Base-by-base conservation (phyloP, 30 jellyfish, hydroid and myxozoan species). In the Morbakka virulenta region DNA sequence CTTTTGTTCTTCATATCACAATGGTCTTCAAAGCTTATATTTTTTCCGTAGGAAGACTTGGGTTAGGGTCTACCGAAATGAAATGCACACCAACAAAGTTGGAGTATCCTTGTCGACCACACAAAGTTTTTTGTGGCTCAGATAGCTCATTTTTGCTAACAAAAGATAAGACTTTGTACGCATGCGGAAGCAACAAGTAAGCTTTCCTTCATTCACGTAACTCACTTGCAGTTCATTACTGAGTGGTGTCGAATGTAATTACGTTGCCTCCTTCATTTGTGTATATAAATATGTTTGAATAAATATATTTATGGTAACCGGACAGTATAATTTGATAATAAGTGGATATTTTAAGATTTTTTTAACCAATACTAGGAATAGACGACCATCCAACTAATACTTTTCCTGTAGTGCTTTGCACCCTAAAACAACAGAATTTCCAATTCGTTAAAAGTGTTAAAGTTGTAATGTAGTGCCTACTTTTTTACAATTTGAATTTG, bases 141-240 rank as follows among this genome's bases (percentile, higher is more conserved):
- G 90, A 85, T 52, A 85, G 93, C 66, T 92, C 98, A 11, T 92
- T 92, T 63, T 71, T 86, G 2, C 47, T 92, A 49, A 50, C 94
- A 1, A 66, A 64, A 29, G 90, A 81, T 26, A 83, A 84, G 29
- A 48, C 85, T 23, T 96, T 92, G 1, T 84, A 67, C 63, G 96
- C 96, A 25, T 85, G 96, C 65, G 98, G 98, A 30, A 92, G 69
- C 53, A 92, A 92, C 84, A 85, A 94, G 98, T 92, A 66, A 6
- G 85, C 49, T 24, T 6, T 17, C 28, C 9, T n/a, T 51, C 3
- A 12, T 6, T n/a, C n/a, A n/a, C n/a, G n/a, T n/a, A n/a, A n/a
- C n/a, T 57, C 14, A 0, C 25, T n/a, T 25, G n/a, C 22, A 4
- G 17, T 13, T 74, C 67, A 4, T 24, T 61, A 12, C 6, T 21